A percentile compares a stretch with the other conserved stretches of the same genome.
phyloP scores from a whole-genome alignment of 2,113 vertebrate species.

The Sciurus niger region DNA sequence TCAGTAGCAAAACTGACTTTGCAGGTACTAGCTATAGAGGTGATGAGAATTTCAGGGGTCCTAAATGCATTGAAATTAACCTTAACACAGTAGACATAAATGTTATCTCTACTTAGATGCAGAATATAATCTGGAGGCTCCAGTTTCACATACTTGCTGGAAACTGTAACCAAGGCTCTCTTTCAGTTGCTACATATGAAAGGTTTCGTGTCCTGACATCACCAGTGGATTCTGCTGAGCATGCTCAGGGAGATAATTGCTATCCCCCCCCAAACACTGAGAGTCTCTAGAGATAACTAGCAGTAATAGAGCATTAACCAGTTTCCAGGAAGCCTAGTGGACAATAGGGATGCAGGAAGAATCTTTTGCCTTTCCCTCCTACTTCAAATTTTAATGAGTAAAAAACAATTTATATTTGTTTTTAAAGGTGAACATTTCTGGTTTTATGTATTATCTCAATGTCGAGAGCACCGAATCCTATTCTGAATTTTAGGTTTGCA shows the following conservation, averaged over 20 bases:
- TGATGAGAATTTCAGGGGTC: constrained; percentile 80
- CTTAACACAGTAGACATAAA: constrained; percentile 82
- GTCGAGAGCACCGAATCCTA: background rate
- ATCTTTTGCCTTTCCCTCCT: constrained; percentile 50
- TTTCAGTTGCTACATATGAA: constrained; percentile 77
- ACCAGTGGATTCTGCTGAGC: constrained; percentile 74
- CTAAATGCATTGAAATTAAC: constrained; percentile 84
- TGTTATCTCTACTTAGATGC: constrained; percentile 68
- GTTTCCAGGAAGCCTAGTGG: constrained; percentile 64
- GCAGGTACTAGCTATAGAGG: constrained; percentile 79
- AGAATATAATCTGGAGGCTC: constrained; percentile 79
- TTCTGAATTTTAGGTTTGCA: constrained; percentile 57
- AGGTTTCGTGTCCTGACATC: constrained; percentile 72
- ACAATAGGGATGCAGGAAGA: constrained; percentile 42
- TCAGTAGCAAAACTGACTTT: constrained; percentile 82
- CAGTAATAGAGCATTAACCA: constrained; percentile 65
- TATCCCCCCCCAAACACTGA: constrained; percentile 38
- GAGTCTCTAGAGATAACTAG: constrained; percentile 72
- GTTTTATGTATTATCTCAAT: background rate
- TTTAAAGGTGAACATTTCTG: constrained; percentile 40
- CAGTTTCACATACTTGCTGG: constrained; percentile 79
- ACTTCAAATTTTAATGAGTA: constrained; percentile 76
- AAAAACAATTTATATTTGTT: constrained; percentile 53
- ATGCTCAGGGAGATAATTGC: constrained; percentile 78
- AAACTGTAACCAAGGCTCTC: constrained; percentile 74